phyloP scores from a whole-genome alignment of 2,888 invertebrate genomes.

The Heteromurus nitidus region DNA sequence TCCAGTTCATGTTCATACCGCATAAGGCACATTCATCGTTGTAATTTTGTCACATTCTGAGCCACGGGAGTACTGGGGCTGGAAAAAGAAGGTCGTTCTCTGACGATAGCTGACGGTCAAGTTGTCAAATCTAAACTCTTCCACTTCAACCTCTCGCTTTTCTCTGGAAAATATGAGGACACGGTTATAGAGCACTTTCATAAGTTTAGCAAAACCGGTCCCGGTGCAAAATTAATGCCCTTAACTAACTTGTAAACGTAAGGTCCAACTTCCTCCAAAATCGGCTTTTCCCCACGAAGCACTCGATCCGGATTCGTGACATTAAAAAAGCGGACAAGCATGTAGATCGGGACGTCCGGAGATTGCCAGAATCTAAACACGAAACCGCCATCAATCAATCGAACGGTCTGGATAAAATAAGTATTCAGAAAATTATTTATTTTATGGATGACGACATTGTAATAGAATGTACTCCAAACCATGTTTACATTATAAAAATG shows the following conservation, averaged over 20 bases:
- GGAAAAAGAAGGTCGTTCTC: constrained; percentile 83
- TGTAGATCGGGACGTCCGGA: constrained; percentile 65
- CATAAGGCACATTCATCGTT: constrained; percentile 83
- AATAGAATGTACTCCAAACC: too few relatives aligned
- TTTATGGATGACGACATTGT: too few relatives aligned
- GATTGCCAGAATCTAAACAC: constrained; percentile 56
- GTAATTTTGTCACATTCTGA: constrained; percentile 84
- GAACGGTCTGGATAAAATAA: constrained; percentile 27
- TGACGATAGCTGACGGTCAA: constrained; percentile 85
- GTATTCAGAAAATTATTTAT: neutral
- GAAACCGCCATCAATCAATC: constrained; percentile 33
- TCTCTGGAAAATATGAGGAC: constrained; percentile 82
- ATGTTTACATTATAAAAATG: neutral
- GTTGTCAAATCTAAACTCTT: constrained; percentile 82
- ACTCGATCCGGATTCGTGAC: constrained; percentile 65
- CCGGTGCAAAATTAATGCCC: neutral
- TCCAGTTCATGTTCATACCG: constrained; percentile 78
- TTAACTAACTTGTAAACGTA: constrained; percentile 66
- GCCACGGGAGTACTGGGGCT: constrained; percentile 80
- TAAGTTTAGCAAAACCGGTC: too few relatives aligned
- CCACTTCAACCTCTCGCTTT: constrained; percentile 87
- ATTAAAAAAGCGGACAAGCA: constrained; percentile 65
- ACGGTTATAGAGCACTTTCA: too few relatives aligned
- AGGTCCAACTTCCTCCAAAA: constrained; percentile 65
- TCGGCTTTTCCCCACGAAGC: constrained; percentile 57